Evolutionary conservation across 2,113 vertebrate genomes (phyloP).

Genomic region (Eubucco bourcierii): DNA sequence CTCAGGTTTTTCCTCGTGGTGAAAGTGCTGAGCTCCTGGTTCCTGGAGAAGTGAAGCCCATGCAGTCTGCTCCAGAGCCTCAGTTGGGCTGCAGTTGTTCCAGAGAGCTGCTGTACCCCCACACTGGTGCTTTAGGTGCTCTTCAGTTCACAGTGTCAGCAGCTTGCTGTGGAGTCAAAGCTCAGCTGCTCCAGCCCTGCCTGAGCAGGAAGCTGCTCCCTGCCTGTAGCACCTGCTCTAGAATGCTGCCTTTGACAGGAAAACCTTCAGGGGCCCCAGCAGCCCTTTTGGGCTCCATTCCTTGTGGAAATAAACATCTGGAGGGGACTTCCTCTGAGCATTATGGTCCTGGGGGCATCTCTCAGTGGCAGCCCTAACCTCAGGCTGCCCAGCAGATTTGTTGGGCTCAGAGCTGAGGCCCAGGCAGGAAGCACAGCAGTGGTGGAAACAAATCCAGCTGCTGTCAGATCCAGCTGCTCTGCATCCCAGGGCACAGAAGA

Average conservation of each 20-base stretch:
- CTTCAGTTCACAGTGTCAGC: background rate
- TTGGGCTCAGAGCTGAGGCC: background rate
- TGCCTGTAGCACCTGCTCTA: background rate
- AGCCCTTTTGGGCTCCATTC: background rate
- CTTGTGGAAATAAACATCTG: background rate
- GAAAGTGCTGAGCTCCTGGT: background rate
- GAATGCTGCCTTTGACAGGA: background rate
- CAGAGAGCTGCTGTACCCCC: background rate
- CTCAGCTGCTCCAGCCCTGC: no score
- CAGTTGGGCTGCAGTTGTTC: background rate
- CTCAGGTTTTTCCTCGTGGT: conserved; percentile 1
- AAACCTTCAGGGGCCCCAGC: background rate
- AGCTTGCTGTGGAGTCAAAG: no score
- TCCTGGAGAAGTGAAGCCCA: accelerated
- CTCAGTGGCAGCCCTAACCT: no score
- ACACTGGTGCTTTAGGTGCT: background rate
- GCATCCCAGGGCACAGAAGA: background rate
- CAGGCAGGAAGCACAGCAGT: background rate
- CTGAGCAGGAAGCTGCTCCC: background rate
- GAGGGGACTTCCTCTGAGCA: background rate
- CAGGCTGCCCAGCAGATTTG: no score
- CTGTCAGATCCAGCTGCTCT: background rate
- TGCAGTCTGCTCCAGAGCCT: background rate
- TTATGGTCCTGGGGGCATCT: background rate
- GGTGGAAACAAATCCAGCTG: background rate